Evolutionary conservation across 2,113 vertebrate species (phyloP).

Genomic region (Oenanthe melanoleuca): DNA sequence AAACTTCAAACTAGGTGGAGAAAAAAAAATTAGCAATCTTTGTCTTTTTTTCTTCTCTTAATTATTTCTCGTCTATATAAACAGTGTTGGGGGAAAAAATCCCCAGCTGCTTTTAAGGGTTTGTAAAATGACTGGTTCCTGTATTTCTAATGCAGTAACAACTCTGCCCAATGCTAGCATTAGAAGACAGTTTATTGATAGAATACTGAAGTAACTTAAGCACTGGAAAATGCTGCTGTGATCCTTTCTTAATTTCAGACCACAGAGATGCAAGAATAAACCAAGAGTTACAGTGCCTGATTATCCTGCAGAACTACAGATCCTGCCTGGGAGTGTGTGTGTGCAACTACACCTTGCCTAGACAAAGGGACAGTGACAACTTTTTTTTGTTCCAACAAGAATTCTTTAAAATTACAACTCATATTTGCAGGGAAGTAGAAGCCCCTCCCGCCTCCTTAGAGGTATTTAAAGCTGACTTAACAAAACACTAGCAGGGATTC

Average conservation of each 20-base stretch:
- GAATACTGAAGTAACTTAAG: conserved; percentile 30
- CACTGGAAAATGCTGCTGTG: background rate
- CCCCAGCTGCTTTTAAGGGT: background rate
- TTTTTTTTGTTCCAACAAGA: background rate
- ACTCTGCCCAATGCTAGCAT: background rate
- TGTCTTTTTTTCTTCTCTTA: background rate
- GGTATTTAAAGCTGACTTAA: conserved; percentile 27
- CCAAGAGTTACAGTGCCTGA: background rate
- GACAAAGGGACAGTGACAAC: background rate
- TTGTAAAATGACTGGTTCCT: conserved; percentile 29
- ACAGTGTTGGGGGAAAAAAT: background rate
- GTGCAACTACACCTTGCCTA: background rate
- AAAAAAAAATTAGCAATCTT: background rate
- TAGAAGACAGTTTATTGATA: conserved; percentile 30
- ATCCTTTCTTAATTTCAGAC: background rate
- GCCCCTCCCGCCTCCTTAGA: background rate
- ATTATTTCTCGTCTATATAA: background rate
- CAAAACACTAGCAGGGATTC: background rate
- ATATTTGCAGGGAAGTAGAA: background rate
- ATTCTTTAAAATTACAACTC: conserved; percentile 9
- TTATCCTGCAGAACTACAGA: background rate
- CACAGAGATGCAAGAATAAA: conserved; percentile 6
- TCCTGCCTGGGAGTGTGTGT: background rate
- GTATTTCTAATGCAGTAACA: conserved; percentile 32
- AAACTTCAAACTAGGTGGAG: background rate